A percentile compares a stretch with the other conserved stretches of the same genome.
Conservation (phyloP, 2,113 vertebrate species). For the Ceyx margarethae region DNA sequence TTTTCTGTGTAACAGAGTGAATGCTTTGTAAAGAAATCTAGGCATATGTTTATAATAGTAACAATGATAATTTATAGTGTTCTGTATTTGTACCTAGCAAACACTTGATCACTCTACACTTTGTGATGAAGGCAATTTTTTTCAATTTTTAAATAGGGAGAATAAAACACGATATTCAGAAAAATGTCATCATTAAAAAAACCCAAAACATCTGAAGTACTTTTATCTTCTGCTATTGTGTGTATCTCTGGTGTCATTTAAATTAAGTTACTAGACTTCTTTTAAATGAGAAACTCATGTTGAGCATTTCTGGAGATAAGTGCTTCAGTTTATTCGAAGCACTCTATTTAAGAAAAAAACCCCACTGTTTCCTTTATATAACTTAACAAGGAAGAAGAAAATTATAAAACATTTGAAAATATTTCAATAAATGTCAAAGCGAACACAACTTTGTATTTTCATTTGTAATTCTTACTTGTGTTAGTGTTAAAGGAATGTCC, state of each 20-base stretch:
- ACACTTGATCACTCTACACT: neutral
- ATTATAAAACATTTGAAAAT: neutral
- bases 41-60: neutral
- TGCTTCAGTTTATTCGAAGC: neutral
- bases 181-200: neutral
- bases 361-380: neutral
- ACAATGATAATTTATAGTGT: neutral
- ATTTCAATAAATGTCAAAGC: neutral
- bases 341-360: neutral
- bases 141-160: neutral
- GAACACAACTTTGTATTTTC: neutral
- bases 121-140: neutral
- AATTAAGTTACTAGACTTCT: neutral
- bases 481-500: neutral
- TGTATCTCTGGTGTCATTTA: neutral
- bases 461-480: neutral
- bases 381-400: neutral
- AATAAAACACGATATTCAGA: neutral
- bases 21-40: neutral
- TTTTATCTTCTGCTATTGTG: neutral
- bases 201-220: neutral
- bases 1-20: neutral
- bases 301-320: neutral
- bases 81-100: neutral
- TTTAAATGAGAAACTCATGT: neutral